phyloP scores from a whole-genome alignment of 1,140 invertebrate species.

The Psilanteris sp. region DNA sequence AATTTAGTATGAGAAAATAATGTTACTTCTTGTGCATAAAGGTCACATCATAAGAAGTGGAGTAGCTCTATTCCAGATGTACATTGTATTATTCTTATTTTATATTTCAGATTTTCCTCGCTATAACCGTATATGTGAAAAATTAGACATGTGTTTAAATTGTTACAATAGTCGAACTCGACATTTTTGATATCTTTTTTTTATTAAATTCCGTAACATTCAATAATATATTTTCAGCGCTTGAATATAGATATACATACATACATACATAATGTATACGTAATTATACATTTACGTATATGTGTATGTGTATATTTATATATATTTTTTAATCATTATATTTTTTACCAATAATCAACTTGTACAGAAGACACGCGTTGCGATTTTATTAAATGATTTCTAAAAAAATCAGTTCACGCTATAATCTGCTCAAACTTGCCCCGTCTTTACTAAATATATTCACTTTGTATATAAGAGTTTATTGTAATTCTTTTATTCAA shows the following conservation, averaged over 20 bases:
- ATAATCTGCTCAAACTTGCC: conserved; percentile 48
- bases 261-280: too few species aligned
- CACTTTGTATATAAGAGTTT: conserved; percentile 68
- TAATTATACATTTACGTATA: neutral
- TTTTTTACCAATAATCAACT: conserved; percentile 72
- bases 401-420: conserved; percentile 55
- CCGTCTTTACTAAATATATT: conserved; percentile 71
- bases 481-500: conserved; percentile 71
- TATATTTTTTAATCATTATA: conserved; percentile 57
- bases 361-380: conserved; percentile 64
- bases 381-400: conserved; percentile 50
- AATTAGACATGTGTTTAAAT: conserved; percentile 20
- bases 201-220: conserved; percentile 61
- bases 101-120: too few species aligned
- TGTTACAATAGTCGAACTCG: conserved; percentile 39
- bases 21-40: too few species aligned
- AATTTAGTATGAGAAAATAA: too few species aligned
- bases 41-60: too few species aligned
- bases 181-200: neutral
- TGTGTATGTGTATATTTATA: conserved; percentile 10
- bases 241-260: conserved; percentile 38
- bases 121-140: too few species aligned
- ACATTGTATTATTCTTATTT: too few species aligned
- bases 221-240: conserved; percentile 60
- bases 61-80: too few species aligned